These are phyloP conservation scores for Venturia canescens DNA, from an alignment of 1,140 invertebrate genomes.

Conservation along the genomic window DNA sequence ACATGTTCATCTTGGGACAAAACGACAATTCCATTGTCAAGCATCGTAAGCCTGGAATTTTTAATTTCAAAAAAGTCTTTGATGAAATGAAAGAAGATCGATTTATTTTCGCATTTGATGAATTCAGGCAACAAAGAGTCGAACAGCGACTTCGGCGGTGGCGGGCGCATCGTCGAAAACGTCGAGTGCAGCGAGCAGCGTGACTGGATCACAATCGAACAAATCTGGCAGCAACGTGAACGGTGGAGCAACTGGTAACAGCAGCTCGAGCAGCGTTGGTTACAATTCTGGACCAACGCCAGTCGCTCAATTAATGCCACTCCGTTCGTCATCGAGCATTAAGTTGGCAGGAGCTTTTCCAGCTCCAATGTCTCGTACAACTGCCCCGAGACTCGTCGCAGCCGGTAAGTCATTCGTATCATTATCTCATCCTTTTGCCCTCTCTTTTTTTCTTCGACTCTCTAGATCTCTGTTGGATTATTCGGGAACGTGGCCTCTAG, in stretches of 20 bases:
- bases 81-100: too few relatives aligned
- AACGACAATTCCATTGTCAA: conserved; percentile 66
- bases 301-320: conserved; percentile 71
- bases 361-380: conserved; percentile 72
- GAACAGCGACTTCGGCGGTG: conserved; percentile 61
- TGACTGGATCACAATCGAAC: conserved; percentile 64
- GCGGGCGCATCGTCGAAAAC: conserved; percentile 66
- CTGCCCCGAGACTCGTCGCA: conserved; percentile 77
- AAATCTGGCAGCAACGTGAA: conserved; percentile 53
- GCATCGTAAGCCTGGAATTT: conserved; percentile 56
- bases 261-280: conserved; percentile 55
- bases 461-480: conserved; percentile 22
- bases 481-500: background rate
- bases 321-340: conserved; percentile 68
- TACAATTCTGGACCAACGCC: conserved; percentile 66
- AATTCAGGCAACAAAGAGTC: conserved; percentile 70
- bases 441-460: conserved; percentile 21
- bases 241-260: background rate
- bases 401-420: conserved; percentile 67
- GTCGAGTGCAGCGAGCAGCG: conserved; percentile 63
- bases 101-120: background rate
- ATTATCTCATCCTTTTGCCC: background rate
- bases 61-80: background rate
- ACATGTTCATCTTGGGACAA: conserved; percentile 80
- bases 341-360: conserved; percentile 71